Evolutionary conservation across 2,888 invertebrate genomes (phyloP).

Genomic region (Perithous albicinctus): DNA sequence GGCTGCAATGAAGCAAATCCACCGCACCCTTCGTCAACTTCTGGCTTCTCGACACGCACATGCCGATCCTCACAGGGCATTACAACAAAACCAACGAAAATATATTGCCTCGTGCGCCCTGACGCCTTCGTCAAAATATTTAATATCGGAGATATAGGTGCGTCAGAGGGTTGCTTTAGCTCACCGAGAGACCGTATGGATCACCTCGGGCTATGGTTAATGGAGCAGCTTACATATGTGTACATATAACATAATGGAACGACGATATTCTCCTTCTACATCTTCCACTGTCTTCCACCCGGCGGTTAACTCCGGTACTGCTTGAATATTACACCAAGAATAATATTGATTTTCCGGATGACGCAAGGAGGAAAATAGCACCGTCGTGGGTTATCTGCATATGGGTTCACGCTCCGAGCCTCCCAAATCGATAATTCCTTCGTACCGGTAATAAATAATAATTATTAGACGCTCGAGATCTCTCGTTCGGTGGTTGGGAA

Average conservation of each 20-base stretch:
- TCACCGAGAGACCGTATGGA: constrained; percentile 14
- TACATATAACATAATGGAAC: background rate
- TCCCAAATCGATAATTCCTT: constrained; percentile 48
- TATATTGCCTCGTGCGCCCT: constrained; percentile 41
- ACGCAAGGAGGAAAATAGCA: constrained; percentile 39
- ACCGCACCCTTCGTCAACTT: constrained; percentile 18
- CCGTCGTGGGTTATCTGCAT: constrained; percentile 37
- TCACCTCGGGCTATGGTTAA: constrained; percentile 41
- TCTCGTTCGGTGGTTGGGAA: background rate
- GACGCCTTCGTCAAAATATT: constrained; percentile 49
- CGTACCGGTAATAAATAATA: constrained; percentile 53
- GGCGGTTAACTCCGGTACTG: background rate
- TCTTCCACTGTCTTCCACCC: background rate
- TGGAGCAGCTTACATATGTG: constrained; percentile 22
- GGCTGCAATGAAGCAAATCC: constrained; percentile 21
- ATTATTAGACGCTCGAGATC: constrained; percentile 38
- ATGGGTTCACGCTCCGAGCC: constrained; percentile 16
- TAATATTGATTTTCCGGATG: constrained; percentile 64
- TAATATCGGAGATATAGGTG: constrained; percentile 55
- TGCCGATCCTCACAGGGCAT: constrained; percentile 28
- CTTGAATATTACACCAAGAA: constrained; percentile 53
- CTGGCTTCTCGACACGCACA: constrained; percentile 11
- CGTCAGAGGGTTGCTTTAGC: constrained; percentile 13
- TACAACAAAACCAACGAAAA: constrained; percentile 29
- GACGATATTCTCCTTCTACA: background rate